These are phyloP conservation scores for Brachypodius melanocephalos DNA, from an alignment of 2,113 vertebrate genomes.

Conservation along the genomic window DNA sequence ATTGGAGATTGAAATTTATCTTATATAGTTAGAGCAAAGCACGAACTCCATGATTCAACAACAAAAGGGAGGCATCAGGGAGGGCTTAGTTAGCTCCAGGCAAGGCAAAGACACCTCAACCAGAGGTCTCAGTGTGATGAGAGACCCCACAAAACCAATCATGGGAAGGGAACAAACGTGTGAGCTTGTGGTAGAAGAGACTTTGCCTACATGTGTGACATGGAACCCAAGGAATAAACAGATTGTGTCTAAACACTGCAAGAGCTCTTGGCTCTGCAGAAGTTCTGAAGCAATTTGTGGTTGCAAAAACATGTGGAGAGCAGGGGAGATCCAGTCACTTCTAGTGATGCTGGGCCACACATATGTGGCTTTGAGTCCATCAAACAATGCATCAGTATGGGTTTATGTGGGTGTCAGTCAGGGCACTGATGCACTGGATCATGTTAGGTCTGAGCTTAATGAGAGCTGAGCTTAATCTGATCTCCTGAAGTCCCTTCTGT, in stretches of 20 bases:
- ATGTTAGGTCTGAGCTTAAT: background rate
- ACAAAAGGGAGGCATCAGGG: background rate
- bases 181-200: constrained; percentile 11
- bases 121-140: constrained; percentile 7
- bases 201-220: background rate
- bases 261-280: background rate
- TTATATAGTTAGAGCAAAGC: background rate
- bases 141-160: constrained; percentile 14
- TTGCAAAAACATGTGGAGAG: background rate
- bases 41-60: background rate
- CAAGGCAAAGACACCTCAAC: constrained; percentile 27
- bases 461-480: background rate
- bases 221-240: constrained; percentile 40
- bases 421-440: background rate
- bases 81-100: background rate
- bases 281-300: background rate
- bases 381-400: background rate
- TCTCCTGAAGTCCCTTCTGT: background rate
- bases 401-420: background rate
- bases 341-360: background rate
- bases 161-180: constrained; percentile 13
- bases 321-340: background rate
- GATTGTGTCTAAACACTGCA: background rate
- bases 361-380: background rate
- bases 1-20: background rate